phyloP scores from a whole-genome alignment of 2,888 invertebrate species.

The Agonopterix subpropinquella region DNA sequence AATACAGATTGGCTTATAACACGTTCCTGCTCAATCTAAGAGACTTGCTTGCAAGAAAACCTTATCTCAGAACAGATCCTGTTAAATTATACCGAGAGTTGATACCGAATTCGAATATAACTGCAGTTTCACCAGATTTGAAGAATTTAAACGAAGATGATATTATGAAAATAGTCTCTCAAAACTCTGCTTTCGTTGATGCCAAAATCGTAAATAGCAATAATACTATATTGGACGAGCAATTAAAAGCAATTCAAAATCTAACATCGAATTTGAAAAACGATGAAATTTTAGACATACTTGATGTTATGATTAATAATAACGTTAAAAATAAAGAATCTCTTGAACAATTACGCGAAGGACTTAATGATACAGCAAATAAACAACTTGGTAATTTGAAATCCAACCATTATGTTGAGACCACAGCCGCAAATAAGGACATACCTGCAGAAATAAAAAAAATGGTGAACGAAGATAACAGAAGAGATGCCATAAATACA shows the following conservation, averaged over 20 bases:
- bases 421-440: too few species aligned
- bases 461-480: too few species aligned
- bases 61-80: constrained; percentile 28
- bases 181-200: constrained; percentile 37
- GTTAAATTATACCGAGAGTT: constrained; percentile 33
- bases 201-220: constrained; percentile 34
- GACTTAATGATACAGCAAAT: too few species aligned
- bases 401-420: too few species aligned
- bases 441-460: too few species aligned
- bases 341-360: too few species aligned
- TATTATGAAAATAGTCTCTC: constrained; percentile 29
- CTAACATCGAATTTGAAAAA: constrained; percentile 27
- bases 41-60: constrained; percentile 24
- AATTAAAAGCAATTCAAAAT: constrained; percentile 22
- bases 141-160: constrained; percentile 30
- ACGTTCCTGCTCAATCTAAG: constrained; percentile 29
- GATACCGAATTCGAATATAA: constrained; percentile 28
- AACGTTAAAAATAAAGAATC: too few species aligned
- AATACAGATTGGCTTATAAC: constrained; percentile 44
- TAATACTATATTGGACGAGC: constrained; percentile 18
- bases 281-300: constrained; percentile 12
- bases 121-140: constrained; percentile 35
- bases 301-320: not conserved
- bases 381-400: too few species aligned
- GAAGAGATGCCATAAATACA: too few species aligned